Percentiles rank a stretch among this genome's conserved stretches.
Evolutionary conservation across 2,888 invertebrate species (phyloP).

Genomic region (Scaptomyza caliginosa): DNA sequence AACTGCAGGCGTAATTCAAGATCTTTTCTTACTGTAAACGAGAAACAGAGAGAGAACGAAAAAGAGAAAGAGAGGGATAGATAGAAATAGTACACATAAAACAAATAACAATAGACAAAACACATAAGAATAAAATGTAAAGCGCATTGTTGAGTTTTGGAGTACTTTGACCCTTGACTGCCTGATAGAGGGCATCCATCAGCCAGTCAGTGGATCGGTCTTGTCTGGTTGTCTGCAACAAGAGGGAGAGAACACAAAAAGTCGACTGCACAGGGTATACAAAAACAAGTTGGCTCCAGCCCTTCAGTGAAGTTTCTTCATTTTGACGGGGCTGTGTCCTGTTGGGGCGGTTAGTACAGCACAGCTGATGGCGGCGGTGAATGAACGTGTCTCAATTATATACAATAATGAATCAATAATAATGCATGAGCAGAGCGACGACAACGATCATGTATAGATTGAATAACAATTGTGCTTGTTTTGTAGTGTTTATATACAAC

Average conservation of each 20-base stretch:
- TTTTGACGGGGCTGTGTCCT: conserved; percentile 36
- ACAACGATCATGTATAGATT: conserved; percentile 49
- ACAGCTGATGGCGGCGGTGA: conserved; percentile 51
- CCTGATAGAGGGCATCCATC: conserved; percentile 9
- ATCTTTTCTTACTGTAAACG: conserved; percentile 94
- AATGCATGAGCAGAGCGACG: conserved; percentile 44
- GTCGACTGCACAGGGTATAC: conserved; percentile 26
- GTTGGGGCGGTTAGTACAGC: conserved; percentile 62
- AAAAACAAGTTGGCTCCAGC: conserved; percentile 29
- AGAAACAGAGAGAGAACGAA: conserved; percentile 67
- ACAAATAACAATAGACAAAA: conserved; percentile 54
- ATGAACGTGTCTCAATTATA: conserved; percentile 58
- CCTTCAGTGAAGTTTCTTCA: conserved; percentile 22
- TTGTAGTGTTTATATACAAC: conserved; percentile 36
- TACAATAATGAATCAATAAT: conserved; percentile 50
- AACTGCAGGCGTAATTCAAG: conserved; percentile 97
- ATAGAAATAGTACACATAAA: conserved; percentile 61
- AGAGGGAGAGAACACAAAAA: conserved; percentile 33
- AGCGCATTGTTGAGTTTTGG: conserved; percentile 36
- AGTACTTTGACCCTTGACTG: conserved; percentile 25
- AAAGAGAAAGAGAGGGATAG: conserved; percentile 38
- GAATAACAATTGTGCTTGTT: conserved; percentile 8
- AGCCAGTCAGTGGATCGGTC: conserved; percentile 10
- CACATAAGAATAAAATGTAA: conserved; percentile 39
- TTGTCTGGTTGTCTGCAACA: conserved; percentile 11